These are phyloP conservation scores for Campylorhamphus procurvoides DNA, from an alignment of 2,113 vertebrate genomes.

Conservation along the genomic window DNA sequence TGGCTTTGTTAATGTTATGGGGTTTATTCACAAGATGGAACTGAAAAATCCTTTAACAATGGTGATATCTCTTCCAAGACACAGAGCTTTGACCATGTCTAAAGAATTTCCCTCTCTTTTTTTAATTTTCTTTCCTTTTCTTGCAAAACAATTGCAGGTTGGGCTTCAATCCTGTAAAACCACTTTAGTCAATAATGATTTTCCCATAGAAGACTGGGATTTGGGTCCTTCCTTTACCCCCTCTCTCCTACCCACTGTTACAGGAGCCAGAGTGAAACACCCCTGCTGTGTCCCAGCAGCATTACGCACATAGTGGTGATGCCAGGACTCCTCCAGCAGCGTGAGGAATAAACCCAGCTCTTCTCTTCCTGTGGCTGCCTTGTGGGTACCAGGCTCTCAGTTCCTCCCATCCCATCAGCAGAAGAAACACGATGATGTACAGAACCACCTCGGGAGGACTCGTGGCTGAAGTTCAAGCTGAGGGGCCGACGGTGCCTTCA, in stretches of 20 bases:
- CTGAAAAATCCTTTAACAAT: not conserved
- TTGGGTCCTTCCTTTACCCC: not conserved
- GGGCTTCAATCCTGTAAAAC: not conserved
- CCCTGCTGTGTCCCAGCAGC: not conserved
- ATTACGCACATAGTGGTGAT: accelerated
- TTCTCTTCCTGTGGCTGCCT: not conserved
- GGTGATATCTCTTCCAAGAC: not conserved
- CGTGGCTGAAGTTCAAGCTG: not conserved
- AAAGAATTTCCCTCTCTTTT: not conserved
- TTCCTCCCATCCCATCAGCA: not conserved
- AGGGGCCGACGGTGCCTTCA: not conserved
- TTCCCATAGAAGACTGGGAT: not conserved
- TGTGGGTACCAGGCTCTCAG: not conserved
- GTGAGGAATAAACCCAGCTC: not conserved
- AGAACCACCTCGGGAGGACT: not conserved
- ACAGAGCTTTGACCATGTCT: not conserved
- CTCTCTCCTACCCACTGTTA: not conserved
- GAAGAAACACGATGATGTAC: not conserved
- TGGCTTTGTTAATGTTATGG: not conserved
- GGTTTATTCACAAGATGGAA: not conserved
- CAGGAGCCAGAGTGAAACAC: not conserved
- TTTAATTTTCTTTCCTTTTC: too few relatives aligned
- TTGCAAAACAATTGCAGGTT: not conserved
- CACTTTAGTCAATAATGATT: not conserved
- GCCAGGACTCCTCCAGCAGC: not conserved